Percentiles rank a stretch among this genome's conserved stretches.
Conservation (phyloP, 2,888 invertebrate species). For the Zaprionus bogoriensis region DNA sequence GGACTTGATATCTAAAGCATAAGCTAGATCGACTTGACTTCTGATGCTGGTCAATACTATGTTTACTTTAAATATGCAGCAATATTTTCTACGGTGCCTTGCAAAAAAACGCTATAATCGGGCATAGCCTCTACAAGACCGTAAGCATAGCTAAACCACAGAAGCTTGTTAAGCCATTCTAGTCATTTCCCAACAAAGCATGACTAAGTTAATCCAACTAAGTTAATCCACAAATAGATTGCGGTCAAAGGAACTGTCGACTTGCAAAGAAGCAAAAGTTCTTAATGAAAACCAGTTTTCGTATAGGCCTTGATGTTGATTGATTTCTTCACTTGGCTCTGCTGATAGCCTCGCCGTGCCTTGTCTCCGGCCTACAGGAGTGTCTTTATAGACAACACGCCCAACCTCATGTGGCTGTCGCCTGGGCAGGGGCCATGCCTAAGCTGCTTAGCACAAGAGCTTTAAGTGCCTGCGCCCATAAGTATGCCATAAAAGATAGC, state of each 20-base stretch:
- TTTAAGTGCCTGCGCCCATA: conserved; percentile 35
- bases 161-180: too few species aligned
- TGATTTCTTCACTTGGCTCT: conserved; percentile 55
- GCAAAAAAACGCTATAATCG: too few species aligned
- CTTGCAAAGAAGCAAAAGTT: conserved; percentile 17
- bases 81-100: too few species aligned
- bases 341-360: conserved; percentile 51
- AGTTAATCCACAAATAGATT: conserved; percentile 28
- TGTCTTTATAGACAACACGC: conserved; percentile 2
- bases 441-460: conserved; percentile 63
- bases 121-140: too few species aligned
- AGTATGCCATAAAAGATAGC: conserved; percentile 57
- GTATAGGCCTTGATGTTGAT: conserved; percentile 63
- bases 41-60: too few species aligned
- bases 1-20: too few species aligned
- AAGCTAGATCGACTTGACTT: too few species aligned
- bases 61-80: too few species aligned
- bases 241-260: conserved; percentile 4
- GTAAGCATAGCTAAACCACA: too few species aligned
- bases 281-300: conserved; percentile 66
- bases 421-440: conserved; percentile 19
- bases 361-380: conserved; percentile 21
- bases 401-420: conserved; percentile 19
- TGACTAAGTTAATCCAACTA: too few species aligned
- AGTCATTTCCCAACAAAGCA: too few species aligned